Base-by-base conservation (phyloP, 1,140 invertebrate genomes). In the Harpegnathos saltator region DNA sequence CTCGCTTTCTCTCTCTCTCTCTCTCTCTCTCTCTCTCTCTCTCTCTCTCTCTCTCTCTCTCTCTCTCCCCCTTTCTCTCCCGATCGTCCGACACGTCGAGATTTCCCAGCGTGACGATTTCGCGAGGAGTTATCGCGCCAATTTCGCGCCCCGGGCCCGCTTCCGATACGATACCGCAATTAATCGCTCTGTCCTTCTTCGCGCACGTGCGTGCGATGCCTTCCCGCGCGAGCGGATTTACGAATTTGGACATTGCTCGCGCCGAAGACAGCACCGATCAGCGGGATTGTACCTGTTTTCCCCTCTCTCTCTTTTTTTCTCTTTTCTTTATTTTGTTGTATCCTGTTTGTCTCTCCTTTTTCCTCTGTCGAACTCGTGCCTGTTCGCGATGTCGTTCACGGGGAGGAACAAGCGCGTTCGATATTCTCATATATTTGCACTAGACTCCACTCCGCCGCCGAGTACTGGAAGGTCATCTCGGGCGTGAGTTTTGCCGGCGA, bases 31-130 rank as follows among this genome's bases (percentile, higher is more conserved):
- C n/a, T n/a, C n/a, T n/a, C n/a, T n/a, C n/a, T n/a, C n/a, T n/a
- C n/a, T n/a, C n/a, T n/a, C n/a, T n/a, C n/a, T n/a, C n/a, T 33
- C 54, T 11, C 65, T 59, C 22, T 52, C 38, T n/a, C 15, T 15
- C 17, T 44, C 62, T 50, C n/a, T 33, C 33, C 7, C 33, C 7
- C 33, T 4, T 17, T 48, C 19, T 44, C 24, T n/a, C 29, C 65
- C 59, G 22, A 29, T 82, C 48, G 59, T 29, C 80, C 75, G 75
- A 80, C 75, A 71, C 75, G 65, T 48, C 38, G 68, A 74, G 71
- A 80, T 86, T 87, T 87, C 85, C 85, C 85, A 69, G 54, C 52
- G 59, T 54, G 80, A 84, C 73, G 62, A 87, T 86, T 87, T 87
- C 75, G 83, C 85, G 68, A 87, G 72, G 69, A 73, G 75, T 65